Evolutionary conservation across 2,888 invertebrate species (phyloP).

Genomic region (Ophion ellenae): DNA sequence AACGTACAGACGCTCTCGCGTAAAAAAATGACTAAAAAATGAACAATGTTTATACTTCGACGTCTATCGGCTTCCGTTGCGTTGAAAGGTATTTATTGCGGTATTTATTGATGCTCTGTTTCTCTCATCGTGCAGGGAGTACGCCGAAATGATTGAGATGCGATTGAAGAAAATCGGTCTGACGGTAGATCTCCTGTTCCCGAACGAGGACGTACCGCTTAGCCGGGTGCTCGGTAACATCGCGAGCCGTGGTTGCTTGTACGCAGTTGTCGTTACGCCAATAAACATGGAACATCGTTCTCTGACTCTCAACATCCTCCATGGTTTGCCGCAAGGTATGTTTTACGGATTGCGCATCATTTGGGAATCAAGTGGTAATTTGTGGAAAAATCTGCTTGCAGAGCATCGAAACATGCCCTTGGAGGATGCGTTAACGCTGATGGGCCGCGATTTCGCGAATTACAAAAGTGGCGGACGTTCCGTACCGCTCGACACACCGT

Average conservation of each 20-base stretch:
- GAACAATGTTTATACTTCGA: not conserved
- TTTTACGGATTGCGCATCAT: not conserved
- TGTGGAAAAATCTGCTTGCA: conserved; percentile 76
- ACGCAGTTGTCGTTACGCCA: conserved; percentile 93
- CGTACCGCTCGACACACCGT: conserved; percentile 85
- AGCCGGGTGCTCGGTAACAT: conserved; percentile 93
- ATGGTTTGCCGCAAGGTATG: conserved; percentile 94
- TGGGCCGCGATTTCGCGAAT: conserved; percentile 89
- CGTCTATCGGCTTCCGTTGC: not conserved
- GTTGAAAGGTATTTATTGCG: not conserved
- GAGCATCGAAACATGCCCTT: conserved; percentile 98
- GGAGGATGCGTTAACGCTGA: conserved; percentile 93
- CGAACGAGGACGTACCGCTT: conserved; percentile 94
- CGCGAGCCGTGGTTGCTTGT: conserved; percentile 94
- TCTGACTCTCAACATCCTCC: conserved; percentile 94
- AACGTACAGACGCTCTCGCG: too few relatives aligned
- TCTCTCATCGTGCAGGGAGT: conserved; percentile 86
- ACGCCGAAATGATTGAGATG: conserved; percentile 94
- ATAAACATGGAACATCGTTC: conserved; percentile 94
- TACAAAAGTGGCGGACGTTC: conserved; percentile 86
- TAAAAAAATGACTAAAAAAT: conserved; percentile 35
- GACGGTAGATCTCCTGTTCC: conserved; percentile 94
- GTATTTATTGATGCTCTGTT: not conserved
- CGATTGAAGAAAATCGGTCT: conserved; percentile 91
- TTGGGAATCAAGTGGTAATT: too few relatives aligned